Evolutionary conservation across 2,797 vertebrate genomes (phyloP), one percentile per base, ranked within the genome.

Genomic region (Todus mexicanus): DNA sequence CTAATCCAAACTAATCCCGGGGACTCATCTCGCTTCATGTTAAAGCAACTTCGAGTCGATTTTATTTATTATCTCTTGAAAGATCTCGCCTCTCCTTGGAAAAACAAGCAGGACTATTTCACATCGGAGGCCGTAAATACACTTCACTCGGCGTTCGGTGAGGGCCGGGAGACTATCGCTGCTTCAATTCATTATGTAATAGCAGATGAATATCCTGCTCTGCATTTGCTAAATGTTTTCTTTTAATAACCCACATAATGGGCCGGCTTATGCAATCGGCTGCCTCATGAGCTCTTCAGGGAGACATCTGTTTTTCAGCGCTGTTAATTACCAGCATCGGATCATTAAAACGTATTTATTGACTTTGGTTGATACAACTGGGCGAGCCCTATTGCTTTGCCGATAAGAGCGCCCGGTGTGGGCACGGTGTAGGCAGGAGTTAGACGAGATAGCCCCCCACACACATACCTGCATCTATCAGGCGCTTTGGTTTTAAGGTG

Each of bases 211-310:
- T 92, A 82, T 95, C 78, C 93, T 76, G 64, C 15, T 92, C 94
- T 90, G 92, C 95, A 23, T 93, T 89, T 89, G 92, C 91, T 97
- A 96, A 95, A 96, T 96, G 93, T 97, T 97, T 97, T 97, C 93
- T 96, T 97, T 96, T 96, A 95, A 96, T 96, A 95, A 96, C 86
- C 79, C 75, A 54, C 84, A 72, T 93, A 91, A 96, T 95, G 87
- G 91, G 77, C n/a, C 42, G 29, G 68, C 66, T 97, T 95, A 89
- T 89, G 96, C 95, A 97, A 96, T 38, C 50, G 1, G 64, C 71
- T 7, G 29, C 89, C 75, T 87, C 19, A 37, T 60, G 89, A 94
- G 94, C 87, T 91, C 89, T 71, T 69, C 5, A 10, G 91, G 83
- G 93, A 96, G 95, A 96, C 92, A 94, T 96, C 84, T 95, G 94